These are phyloP conservation scores for Engystomops pustulosus DNA, from an alignment of 2,113 vertebrate genomes.

Conservation along the genomic window DNA sequence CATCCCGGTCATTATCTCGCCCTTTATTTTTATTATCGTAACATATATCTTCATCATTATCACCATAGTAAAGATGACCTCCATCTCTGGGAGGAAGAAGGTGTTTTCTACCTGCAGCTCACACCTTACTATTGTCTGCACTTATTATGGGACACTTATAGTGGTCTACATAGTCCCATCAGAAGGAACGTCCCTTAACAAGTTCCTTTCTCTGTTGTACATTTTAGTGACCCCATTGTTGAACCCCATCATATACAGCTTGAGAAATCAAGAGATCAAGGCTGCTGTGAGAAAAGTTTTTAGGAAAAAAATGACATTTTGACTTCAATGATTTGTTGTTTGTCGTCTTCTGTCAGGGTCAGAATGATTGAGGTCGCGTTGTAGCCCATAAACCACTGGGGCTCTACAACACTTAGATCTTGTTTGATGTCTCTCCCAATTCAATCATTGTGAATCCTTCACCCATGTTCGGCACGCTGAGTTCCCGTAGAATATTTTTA, in stretches of 20 bases:
- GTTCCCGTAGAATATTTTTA: too few relatives aligned
- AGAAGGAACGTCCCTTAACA: background rate
- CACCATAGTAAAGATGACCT: background rate
- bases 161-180: background rate
- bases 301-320: background rate
- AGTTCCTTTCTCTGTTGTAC: slow-evolving; percentile 11
- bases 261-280: slow-evolving; percentile 34
- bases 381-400: too few relatives aligned
- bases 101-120: slow-evolving; percentile 63
- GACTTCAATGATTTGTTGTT: too few relatives aligned
- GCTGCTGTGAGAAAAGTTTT: background rate
- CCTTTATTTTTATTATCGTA: background rate
- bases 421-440: too few relatives aligned
- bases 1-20: background rate
- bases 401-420: too few relatives aligned
- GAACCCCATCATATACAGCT: slow-evolving; percentile 38
- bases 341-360: too few relatives aligned
- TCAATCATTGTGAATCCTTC: too few relatives aligned
- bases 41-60: slow-evolving; percentile 62
- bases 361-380: too few relatives aligned
- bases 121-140: slow-evolving; percentile 47
- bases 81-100: slow-evolving; percentile 33
- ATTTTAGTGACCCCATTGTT: slow-evolving; percentile 20
- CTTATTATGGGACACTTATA: slow-evolving; percentile 56
- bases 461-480: too few relatives aligned